phyloP scores from a whole-genome alignment of 2,797 vertebrate genomes.

The Cynopterus sphinx region DNA sequence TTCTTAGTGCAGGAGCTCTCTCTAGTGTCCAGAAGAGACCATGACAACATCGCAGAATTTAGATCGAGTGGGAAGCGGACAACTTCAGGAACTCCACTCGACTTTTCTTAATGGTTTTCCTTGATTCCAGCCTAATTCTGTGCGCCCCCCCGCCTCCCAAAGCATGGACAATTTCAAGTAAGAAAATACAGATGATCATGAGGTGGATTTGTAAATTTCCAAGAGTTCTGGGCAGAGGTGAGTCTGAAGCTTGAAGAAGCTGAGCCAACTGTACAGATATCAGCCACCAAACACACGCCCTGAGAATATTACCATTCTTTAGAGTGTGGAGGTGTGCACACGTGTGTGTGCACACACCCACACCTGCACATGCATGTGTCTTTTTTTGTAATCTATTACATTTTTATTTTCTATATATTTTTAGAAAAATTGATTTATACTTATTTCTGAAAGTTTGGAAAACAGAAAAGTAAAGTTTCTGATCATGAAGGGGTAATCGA shows the following conservation, averaged over 20 bases:
- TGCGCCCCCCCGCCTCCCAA: neutral
- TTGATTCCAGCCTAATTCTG: neutral
- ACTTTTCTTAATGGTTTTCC: neutral
- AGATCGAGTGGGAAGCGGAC: neutral
- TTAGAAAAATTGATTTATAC: neutral
- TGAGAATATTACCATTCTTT: neutral
- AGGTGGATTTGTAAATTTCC: neutral
- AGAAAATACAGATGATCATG: neutral
- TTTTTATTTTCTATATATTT: neutral
- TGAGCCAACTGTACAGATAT: neutral
- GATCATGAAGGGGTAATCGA: neutral
- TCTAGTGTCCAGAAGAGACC: conserved; percentile 16
- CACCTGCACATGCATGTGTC: neutral
- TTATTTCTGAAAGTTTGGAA: neutral
- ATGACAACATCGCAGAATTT: neutral
- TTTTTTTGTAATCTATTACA: neutral
- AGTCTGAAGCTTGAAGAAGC: neutral
- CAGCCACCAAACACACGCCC: neutral
- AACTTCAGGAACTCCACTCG: neutral
- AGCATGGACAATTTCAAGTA: neutral
- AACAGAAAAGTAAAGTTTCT: neutral
- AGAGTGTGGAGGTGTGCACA: neutral
- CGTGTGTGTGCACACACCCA: neutral
- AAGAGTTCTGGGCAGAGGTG: neutral
- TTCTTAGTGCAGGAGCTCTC: conserved; percentile 4